Base-by-base conservation (phyloP, 2,113 vertebrate species). In the Oreamnos americanus region DNA sequence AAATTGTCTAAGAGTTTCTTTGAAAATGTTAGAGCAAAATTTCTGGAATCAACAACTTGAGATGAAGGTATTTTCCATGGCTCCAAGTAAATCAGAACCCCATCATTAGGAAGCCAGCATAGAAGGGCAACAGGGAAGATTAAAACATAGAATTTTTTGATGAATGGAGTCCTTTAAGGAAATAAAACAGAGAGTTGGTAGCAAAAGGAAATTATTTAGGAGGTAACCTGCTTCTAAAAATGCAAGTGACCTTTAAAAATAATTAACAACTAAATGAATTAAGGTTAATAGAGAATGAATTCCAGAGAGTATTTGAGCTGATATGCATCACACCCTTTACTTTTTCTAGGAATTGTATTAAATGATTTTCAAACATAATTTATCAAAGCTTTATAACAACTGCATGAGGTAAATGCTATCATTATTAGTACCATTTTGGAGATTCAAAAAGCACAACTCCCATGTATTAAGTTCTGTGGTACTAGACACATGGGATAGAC, bases 211-310 rank as follows among this genome's bases (percentile, higher is more conserved):
- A 67, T 78, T 62, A 82, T 87, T 82, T 36, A 21, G 39, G 60
- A 47, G 43, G 3, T n/a, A 71, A 28, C 43, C 17, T 85, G 28
- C 45, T 91, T 94, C 60, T 91, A 86, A 91, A 93, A 88, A 91
- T 58, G 28, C 3, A 90, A 74, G 19, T 86, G 49, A 81, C 58
- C 91, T 67, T 85, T 64, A 94, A 30, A 93, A 83, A 91, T 89
- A 90, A 96, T 92, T 79, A 90, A 57, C 47, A 91, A 64, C 23
- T 74, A 62, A 81, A 60, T n/a, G 45, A 93, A 96, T 89, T 60
- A 95, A 94, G 55, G 43, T 79, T 74, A 64, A 90, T 58, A 90
- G 12, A 87, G 62, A 67, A 36, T 92, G 43, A 95, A 87, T 91
- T 93, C 83, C 89, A 81, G 45, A 91, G 47, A 87, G 71, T 45